Base-by-base conservation (phyloP, 2,797 vertebrate genomes). In the Amblyraja radiata region DNA sequence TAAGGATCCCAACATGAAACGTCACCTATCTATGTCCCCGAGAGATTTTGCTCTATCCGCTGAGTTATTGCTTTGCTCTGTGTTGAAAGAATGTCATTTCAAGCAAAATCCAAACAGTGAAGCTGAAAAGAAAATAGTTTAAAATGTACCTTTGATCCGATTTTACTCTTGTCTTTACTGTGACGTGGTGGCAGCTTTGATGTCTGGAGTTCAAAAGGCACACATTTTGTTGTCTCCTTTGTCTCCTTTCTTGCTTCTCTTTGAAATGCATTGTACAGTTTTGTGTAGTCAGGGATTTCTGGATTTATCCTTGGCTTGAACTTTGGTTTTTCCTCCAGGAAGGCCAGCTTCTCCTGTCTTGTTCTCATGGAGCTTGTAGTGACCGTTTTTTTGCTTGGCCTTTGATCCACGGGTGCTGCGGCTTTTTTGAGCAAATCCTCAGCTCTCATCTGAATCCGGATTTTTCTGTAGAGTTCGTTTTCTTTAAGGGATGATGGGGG, bases 191-290 rank as follows among this genome's bases (percentile, higher is more conserved):
- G 94, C 88, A 97, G 96, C 93, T 94, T 95, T 88, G 98, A 97
- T 0, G 98, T 99, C 94, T 96, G 97, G 90, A 99, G 95, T 94
- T 94, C 94, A 95, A 99, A 99, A 4, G 98, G 98, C 93, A 97
- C 97, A 96, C 95, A 99, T 93, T 78, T 96, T n/a, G 97, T 98
- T 63, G 94, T 94, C 92, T 97, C 97, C 95, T 94, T 96, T 91
- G 93, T 95, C 94, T 97, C 96, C 80, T 95, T 96, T 94, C 95
- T 90, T 1, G 94, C 95, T 95, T 96, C 96, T 93, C 94, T 97
- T 95, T 98, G 98, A 94, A 99, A 97, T 1, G 96, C 96, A 95
- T 95, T 96, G 94, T 98, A 97, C 93, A 99, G 96, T 94, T 94
- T 95, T 93, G 96, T 96, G 94, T 98, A 98, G 94, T 99, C 97